phyloP scores from a whole-genome alignment of 1,140 invertebrate genomes.

The Conus betulinus region DNA sequence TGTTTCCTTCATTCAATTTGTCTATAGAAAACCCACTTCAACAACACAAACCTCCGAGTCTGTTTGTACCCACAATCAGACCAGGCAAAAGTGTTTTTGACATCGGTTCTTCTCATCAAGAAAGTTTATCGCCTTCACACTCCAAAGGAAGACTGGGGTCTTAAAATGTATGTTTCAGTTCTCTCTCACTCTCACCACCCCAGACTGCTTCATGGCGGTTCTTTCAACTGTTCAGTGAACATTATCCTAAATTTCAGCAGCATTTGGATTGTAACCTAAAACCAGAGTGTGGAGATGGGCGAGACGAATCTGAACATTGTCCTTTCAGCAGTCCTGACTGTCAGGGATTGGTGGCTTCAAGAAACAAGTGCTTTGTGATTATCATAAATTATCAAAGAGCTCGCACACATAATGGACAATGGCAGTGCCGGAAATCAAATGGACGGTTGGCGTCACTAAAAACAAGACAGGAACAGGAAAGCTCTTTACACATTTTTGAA shows the following conservation, averaged over 20 bases:
- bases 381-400: neutral
- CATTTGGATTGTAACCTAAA: conserved; percentile 23
- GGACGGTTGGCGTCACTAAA: neutral
- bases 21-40: neutral
- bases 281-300: conserved; percentile 1
- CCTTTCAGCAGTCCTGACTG: conserved; percentile 23
- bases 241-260: neutral
- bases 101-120: neutral
- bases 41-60: neutral
- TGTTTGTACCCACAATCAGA: neutral
- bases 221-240: neutral
- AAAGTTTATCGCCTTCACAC: too few relatives aligned
- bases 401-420: neutral
- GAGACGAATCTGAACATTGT: conserved; percentile 20
- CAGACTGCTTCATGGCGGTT: neutral
- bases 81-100: neutral
- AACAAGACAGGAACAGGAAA: neutral
- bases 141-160: too few relatives aligned
- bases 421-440: neutral
- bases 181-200: neutral
- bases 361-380: neutral
- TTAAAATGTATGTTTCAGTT: neutral
- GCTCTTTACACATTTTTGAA: neutral
- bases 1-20: neutral
- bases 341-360: neutral